Conservation (phyloP, 53 echinoderm and acorn worm species). For the Actinopyga echinites region DNA sequence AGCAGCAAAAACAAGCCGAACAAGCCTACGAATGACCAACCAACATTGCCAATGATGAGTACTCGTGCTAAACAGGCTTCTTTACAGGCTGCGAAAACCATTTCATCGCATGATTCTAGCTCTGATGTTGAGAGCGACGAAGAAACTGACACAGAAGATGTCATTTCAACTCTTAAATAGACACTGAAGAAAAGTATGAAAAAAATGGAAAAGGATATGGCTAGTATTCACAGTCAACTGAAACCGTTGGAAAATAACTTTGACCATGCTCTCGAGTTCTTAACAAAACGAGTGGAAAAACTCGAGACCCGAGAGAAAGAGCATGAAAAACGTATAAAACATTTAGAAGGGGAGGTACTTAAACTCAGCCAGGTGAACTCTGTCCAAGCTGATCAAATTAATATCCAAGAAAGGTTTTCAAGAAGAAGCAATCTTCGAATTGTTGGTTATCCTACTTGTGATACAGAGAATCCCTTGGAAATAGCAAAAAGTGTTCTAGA, state of each 20-base stretch:
- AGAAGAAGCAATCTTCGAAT: too few species aligned
- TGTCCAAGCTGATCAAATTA: not conserved
- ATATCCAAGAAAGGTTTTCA: slow-evolving; percentile 3
- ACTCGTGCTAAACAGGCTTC: too few species aligned
- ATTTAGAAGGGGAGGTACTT: not conserved
- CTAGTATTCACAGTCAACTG: not conserved
- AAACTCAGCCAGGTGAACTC: not conserved
- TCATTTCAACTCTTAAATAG: not conserved
- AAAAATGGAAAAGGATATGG: not conserved
- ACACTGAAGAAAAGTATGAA: not conserved
- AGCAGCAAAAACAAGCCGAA: too few species aligned
- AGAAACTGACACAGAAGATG: not conserved
- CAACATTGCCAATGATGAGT: too few species aligned
- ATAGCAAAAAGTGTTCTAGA: too few species aligned
- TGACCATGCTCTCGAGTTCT: not conserved
- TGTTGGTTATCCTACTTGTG: too few species aligned
- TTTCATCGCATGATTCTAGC: too few species aligned
- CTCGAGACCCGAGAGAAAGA: not conserved
- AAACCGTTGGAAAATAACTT: not conserved
- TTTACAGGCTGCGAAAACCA: too few species aligned
- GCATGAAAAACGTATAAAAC: not conserved
- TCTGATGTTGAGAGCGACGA: not conserved
- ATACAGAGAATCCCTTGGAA: too few species aligned
- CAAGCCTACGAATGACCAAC: too few species aligned
- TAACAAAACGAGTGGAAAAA: not conserved